phyloP scores from a whole-genome alignment of 2,797 vertebrate genomes.

The Amblyopsis hoosieri region DNA sequence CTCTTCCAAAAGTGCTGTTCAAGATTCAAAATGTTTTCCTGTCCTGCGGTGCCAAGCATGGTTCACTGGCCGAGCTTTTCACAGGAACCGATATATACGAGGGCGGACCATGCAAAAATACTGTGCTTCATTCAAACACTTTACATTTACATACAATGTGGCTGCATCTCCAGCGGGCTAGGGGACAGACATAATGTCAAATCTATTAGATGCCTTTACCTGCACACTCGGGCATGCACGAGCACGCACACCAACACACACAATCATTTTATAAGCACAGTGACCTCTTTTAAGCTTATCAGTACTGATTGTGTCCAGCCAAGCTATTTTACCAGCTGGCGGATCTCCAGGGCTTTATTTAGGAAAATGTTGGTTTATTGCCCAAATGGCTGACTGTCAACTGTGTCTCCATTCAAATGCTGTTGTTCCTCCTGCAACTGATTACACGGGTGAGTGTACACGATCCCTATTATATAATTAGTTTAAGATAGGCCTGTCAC shows the following conservation, averaged over 20 bases:
- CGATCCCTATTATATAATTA: constrained; percentile 28
- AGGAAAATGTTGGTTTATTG: constrained; percentile 47
- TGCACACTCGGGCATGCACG: constrained; percentile 13
- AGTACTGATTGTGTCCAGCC: constrained; percentile 43
- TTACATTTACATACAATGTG: constrained; percentile 12
- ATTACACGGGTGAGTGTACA: constrained; percentile 28
- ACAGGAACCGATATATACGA: not conserved
- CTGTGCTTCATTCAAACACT: not conserved
- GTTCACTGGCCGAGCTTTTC: constrained; percentile 10
- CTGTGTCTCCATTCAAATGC: not conserved
- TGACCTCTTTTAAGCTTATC: constrained; percentile 26
- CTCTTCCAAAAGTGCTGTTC: not conserved
- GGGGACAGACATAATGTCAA: constrained; percentile 31
- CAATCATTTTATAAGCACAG: constrained; percentile 3
- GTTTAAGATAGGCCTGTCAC: not conserved
- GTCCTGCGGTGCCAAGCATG: not conserved
- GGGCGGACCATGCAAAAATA: constrained; percentile 10
- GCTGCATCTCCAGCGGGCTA: constrained; percentile 27
- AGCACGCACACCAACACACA: constrained; percentile 17
- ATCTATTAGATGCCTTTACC: constrained; percentile 47
- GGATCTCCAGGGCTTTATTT: constrained; percentile 50
- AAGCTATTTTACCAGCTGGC: constrained; percentile 53
- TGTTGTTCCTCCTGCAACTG: constrained; percentile 26
- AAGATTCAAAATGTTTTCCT: constrained; percentile 4
- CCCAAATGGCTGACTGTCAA: constrained; percentile 39